Evolutionary conservation across 2,797 vertebrate genomes (phyloP), one percentile per base, ranked within the genome.

Genomic region (Phoeniculus purpureus): DNA sequence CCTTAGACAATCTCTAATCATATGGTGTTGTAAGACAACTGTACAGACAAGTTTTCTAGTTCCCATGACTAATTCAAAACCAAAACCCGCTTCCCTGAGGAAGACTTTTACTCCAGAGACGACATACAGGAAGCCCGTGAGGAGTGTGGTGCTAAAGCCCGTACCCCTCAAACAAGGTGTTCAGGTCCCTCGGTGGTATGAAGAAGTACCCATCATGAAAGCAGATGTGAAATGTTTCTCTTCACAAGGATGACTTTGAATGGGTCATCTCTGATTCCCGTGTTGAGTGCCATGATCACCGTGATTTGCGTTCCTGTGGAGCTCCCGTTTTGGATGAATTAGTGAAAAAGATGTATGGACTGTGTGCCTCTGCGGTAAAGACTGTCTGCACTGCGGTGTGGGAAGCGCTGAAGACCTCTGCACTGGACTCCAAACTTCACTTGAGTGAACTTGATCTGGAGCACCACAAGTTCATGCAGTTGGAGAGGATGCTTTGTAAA

Each of bases 321-420:
- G 18, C 65, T 93, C 73, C 64, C 54, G 25, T 84, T 93, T 81
- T 67, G 54, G 27, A 67, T 90, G 51, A 93, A 61, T 88, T 71
- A 76, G 50, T 27, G 60, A 77, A 90, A 65, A 80, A 76, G 45
- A 26, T 27, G 14, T 13, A n/a, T 67, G 14, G 50, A 34, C 18
- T 74, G 8, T 56, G 34, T 50, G 60, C 31, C 4, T 52, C 54
- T 47, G 47, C 73, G 74, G 20, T 51, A 93, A 89, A 78, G 37
- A 87, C 37, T 60, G 1, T 71, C 27, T 73, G 80, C 92, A 27
- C 31, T 89, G 74, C 48, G 68, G 25, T 75, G 43, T 1, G 45
- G 31, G 10, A 74, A 67, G 19, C 64, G 58, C 37, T 66, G 55
- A 55, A 84, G n/a, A 32, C 26, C n/a, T 88, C 14, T 18, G 37